Conservation (phyloP, 1,140 invertebrate genomes). For the Metaphire vulgaris region DNA sequence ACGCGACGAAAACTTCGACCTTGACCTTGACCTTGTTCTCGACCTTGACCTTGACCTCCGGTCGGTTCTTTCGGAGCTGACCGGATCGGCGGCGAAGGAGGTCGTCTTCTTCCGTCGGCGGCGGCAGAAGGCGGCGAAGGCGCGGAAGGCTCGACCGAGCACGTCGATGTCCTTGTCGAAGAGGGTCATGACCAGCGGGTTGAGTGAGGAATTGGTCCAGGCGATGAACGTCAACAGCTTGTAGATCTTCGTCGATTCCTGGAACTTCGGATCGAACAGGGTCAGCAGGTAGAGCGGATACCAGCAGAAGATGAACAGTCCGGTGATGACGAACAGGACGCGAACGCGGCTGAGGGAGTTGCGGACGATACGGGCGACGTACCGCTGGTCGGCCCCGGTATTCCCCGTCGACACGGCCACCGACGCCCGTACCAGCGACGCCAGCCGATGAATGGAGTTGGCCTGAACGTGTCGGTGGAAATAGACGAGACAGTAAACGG, state of each 20-base stretch:
- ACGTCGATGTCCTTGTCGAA: constrained; percentile 45
- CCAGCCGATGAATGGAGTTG: constrained; percentile 46
- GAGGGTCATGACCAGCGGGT: constrained; percentile 45
- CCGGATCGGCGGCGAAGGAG: not conserved
- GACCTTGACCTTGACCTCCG: not conserved
- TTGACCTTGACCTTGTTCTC: not conserved
- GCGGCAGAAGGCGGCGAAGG: not conserved
- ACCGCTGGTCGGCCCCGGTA: not conserved
- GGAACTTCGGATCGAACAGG: constrained; percentile 45
- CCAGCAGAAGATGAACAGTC: constrained; percentile 47
- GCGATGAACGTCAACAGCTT: constrained; percentile 50
- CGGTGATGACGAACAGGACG: constrained; percentile 43
- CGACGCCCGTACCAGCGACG: constrained; percentile 45
- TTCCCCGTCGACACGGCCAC: constrained; percentile 37
- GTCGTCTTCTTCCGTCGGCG: not conserved
- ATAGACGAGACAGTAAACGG: constrained; percentile 43
- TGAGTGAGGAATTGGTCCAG: constrained; percentile 47
- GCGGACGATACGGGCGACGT: constrained; percentile 10
- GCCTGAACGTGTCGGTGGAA: constrained; percentile 47
- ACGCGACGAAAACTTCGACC: not conserved
- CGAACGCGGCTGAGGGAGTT: constrained; percentile 44
- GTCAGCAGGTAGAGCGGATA: constrained; percentile 50
- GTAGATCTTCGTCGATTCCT: constrained; percentile 45
- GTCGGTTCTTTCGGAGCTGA: not conserved
- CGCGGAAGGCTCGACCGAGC: not conserved